Base-by-base conservation (phyloP, 1,140 invertebrate species). In the Vanessa tameamea region DNA sequence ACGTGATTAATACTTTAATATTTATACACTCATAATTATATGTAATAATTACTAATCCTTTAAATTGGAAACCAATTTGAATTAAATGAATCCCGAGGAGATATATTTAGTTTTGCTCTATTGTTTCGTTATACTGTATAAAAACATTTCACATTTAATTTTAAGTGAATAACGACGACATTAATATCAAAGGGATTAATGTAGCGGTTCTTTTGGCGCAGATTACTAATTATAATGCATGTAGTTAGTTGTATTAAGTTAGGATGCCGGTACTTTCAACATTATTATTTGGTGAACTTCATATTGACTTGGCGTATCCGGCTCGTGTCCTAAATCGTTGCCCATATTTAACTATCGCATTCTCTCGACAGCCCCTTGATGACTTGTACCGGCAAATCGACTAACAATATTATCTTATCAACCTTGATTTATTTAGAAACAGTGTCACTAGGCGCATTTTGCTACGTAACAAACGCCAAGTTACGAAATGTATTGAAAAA, bases 391-490 rank as follows among this genome's bases (percentile, higher is more conserved):
- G 65, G 80, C 79, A 80, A 82, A 78, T 79, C 75, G 55, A 74
- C 73, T 73, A 79, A 78, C 78, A 75, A 78, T 74, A 81, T 83
- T 88, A 86, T 88, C 85, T 86, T 86, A 86, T 85, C 81, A 85
- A 83, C 81, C 80, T 86, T 86, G 83, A 85, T 87, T 87, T 85
- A 83, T 85, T 82, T 82, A 81, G 74, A 78, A 83, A 85, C 78
- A 77, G 78, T 86, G 82, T 82, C 82, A 83, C 78, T 81, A 64
- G 77, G 77, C 69, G 69, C 72, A 67, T 71, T 50, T 61, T 43
- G 53, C 47, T 63, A 76, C 65, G 71, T 73, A 67, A 23, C 53
- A 20, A 23, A 55, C 53, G 26, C 26, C 37, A 26, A 57, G 64
- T 77, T 74, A 77, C 75, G 78, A 79, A 76, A 75, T 72, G 23